A percentile compares a stretch with the other conserved stretches of the same genome.
phyloP scores from a whole-genome alignment of 2,797 vertebrate species.

The Chlorospingus semifuscus region DNA sequence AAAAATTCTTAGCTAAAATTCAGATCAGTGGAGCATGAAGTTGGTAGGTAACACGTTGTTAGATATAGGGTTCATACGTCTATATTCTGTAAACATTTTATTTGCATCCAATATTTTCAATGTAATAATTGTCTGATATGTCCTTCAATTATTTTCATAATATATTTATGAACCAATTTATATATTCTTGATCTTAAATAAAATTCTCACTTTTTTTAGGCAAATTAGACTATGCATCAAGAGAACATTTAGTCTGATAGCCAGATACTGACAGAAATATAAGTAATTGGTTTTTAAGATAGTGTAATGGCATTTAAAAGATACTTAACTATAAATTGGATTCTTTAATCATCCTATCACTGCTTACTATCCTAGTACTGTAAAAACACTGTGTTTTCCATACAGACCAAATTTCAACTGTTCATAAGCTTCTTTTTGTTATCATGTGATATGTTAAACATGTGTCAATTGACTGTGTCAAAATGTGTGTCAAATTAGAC shows the following conservation, averaged over 20 bases:
- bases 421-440: not conserved
- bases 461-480: conserved; percentile 25
- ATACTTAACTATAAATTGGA: not conserved
- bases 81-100: conserved; percentile 14
- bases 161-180: not conserved
- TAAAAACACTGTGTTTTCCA: not conserved
- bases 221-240: not conserved
- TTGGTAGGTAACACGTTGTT: not conserved
- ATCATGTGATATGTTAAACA: not conserved
- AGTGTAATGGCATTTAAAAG: not conserved
- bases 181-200: not conserved
- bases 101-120: not conserved
- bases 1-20: conserved; percentile 60
- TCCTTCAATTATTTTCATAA: not conserved
- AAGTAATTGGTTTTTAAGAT: not conserved
- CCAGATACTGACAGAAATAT: not conserved
- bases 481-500: conserved; percentile 36
- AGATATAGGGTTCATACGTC: not conserved
- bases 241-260: not conserved
- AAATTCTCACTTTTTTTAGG: not conserved
- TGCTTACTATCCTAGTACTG: not conserved
- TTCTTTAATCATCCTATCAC: not conserved
- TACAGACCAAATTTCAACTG: not conserved
- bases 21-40: conserved; percentile 24
- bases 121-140: not conserved